Percentiles rank a stretch among this genome's conserved stretches.
Conservation (phyloP, 2,113 vertebrate species). For the Neomonachus schauinslandi region DNA sequence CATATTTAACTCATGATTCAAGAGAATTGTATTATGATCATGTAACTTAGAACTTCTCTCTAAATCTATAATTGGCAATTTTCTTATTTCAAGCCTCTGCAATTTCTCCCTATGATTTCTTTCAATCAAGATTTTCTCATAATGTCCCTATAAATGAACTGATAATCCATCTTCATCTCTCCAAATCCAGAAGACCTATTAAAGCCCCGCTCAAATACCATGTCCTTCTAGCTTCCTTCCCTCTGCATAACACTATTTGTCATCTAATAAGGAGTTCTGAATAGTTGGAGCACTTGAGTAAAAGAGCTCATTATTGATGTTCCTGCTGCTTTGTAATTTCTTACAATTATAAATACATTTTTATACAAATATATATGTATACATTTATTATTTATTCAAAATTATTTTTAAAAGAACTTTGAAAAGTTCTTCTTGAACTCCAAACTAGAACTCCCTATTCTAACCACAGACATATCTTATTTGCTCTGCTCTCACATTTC, state of each 20-base stretch:
- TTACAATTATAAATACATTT: background rate
- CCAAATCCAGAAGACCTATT: background rate
- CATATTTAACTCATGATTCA: constrained; percentile 32
- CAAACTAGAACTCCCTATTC: background rate
- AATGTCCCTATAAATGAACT: background rate
- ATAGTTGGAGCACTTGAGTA: background rate
- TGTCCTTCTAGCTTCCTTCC: background rate
- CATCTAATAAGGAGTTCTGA: background rate
- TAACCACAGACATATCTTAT: background rate
- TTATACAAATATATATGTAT: background rate
- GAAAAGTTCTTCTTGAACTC: background rate
- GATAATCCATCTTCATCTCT: background rate
- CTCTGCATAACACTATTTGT: background rate
- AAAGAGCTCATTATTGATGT: background rate
- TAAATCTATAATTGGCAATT: background rate
- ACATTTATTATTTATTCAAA: background rate
- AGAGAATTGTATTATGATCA: background rate
- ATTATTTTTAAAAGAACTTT: background rate
- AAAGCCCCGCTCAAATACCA: accelerated
- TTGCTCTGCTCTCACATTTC: background rate
- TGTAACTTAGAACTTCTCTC: background rate
- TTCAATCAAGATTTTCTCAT: background rate
- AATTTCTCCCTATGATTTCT: background rate
- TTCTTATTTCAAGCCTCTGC: background rate
- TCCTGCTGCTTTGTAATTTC: background rate